Evolutionary conservation across 2,888 invertebrate species (phyloP).

Genomic region (Lasius fuliginosus): DNA sequence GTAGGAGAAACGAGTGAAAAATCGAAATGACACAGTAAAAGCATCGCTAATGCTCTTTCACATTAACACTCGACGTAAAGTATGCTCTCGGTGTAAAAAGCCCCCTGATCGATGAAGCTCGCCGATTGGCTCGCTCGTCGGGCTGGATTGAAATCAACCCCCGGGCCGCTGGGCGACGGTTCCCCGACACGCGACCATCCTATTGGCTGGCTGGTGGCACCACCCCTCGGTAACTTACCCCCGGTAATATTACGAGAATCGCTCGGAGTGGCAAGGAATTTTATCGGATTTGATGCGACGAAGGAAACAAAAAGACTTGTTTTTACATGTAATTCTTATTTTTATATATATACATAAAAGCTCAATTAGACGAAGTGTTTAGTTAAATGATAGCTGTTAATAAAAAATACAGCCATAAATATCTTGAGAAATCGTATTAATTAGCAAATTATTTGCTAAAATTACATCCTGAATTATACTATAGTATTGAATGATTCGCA

Average conservation of each 20-base stretch:
- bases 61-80: constrained; percentile 85
- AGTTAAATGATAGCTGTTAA: neutral
- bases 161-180: constrained; percentile 50
- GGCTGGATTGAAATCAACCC: constrained; percentile 71
- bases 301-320: neutral
- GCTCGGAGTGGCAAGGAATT: constrained; percentile 32
- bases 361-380: neutral
- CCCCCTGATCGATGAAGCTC: constrained; percentile 82
- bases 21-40: constrained; percentile 83
- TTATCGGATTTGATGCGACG: neutral
- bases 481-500: neutral
- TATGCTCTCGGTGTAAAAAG: constrained; percentile 83
- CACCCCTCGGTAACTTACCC: constrained; percentile 75
- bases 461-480: neutral
- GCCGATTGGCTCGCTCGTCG: constrained; percentile 77
- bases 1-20: constrained; percentile 68
- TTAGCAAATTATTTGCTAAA: neutral
- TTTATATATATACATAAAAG: neutral
- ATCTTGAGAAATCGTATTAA: neutral
- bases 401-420: neutral
- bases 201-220: constrained; percentile 71
- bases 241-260: constrained; percentile 56
- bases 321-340: constrained; percentile 20
- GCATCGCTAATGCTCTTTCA: constrained; percentile 84
- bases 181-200: constrained; percentile 48